Evolutionary conservation across 2,888 invertebrate genomes (phyloP).

Genomic region (Temnothorax unifasciatus): DNA sequence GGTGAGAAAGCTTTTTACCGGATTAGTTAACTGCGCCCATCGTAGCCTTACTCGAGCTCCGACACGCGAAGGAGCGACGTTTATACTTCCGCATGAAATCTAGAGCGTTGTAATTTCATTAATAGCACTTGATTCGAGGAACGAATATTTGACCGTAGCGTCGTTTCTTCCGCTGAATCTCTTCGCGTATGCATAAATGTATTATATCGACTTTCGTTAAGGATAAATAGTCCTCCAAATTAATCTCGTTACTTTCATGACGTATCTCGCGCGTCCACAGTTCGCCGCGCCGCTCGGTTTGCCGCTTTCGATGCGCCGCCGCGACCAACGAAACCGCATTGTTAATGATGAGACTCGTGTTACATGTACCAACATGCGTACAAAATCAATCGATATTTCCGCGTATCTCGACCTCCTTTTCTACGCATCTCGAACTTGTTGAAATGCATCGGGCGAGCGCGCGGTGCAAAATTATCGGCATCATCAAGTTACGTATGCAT

Average conservation of each 20-base stretch:
- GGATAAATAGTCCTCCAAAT: background rate
- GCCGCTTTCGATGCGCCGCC: constrained; percentile 10
- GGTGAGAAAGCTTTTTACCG: constrained; percentile 30
- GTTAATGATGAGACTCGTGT: constrained; percentile 5
- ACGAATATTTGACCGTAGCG: constrained; percentile 20
- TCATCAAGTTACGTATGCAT: background rate
- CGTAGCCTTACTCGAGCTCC: constrained; percentile 36
- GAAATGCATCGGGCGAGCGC: background rate
- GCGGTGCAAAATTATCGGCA: background rate
- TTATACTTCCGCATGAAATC: constrained; percentile 31
- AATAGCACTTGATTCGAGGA: constrained; percentile 24
- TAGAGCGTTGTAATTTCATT: constrained; percentile 30
- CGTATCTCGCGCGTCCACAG: background rate
- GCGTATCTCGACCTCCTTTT: constrained; percentile 21
- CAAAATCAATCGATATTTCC: constrained; percentile 47
- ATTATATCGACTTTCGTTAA: constrained; percentile 10
- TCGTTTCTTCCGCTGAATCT: background rate
- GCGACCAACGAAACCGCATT: constrained; percentile 8
- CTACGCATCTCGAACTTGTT: constrained; percentile 26
- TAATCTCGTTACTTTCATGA: background rate
- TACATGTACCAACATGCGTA: background rate
- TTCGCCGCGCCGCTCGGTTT: background rate
- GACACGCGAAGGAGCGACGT: constrained; percentile 36
- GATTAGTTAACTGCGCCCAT: constrained; percentile 50
- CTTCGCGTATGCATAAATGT: background rate